Base-by-base conservation (phyloP, 2,113 vertebrate genomes). In the Toxotes jaculatrix region DNA sequence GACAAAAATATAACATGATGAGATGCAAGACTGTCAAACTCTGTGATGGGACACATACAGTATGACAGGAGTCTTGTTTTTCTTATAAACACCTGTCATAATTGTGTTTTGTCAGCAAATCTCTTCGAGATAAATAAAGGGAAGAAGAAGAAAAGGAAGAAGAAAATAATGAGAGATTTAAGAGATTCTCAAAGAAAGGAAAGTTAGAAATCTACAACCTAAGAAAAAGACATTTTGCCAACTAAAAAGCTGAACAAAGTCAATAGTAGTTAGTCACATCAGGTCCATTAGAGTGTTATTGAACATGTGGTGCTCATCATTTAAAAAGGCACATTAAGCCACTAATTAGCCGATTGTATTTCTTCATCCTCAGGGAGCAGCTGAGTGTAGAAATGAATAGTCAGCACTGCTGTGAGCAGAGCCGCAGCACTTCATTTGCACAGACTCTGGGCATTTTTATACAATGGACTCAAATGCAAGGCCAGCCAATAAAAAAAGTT, bases 271-370 rank as follows among this genome's bases (percentile, higher is more conserved):
- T 70, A 65, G 77, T 70, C 13, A 2, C 49, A 60, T 71, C 77
- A 27, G 27, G 27, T 27, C 27, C 27, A 74, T 74, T 79, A 74
- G 42, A 64, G 71, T 27, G 34, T 80, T 76, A 82, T 81, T 81
- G 80, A 85, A 82, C 78, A 87, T 85, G 74, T 2, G 32, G 62
- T 60, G 65, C 57, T 84, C 66, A 74, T 88, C 62, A 74, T 43
- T 84, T 87, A 84, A 86, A 78, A 77, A 82, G 34, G 40, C 49
- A 78, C 64, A 88, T 89, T 89, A 88, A 79, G 71, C 63, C 59
- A 51, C 88, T 88, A 88, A 92, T 91, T 86, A 86, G 62, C 34
- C 8, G 7, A 74, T 71, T 83, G 81, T 77, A 45, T 86, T 85
- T 82, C 63, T 76, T 63, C 38, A 70, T 77, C 80, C 71, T 81